Base-by-base conservation (phyloP, 2,888 invertebrate genomes). In the Achlya flavicornis region DNA sequence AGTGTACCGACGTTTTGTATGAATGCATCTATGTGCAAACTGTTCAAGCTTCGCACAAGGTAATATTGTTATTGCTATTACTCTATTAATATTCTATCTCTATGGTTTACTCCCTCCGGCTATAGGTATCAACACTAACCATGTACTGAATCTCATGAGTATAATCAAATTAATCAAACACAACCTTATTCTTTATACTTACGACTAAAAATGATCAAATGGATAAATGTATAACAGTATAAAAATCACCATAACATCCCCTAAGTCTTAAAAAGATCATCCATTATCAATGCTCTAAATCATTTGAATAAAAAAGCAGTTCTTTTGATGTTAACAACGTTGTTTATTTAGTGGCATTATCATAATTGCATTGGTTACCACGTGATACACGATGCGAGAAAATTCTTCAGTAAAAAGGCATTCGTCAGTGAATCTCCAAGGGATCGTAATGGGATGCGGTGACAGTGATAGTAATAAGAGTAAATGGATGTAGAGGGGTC, bases 381-480 rank as follows among this genome's bases (percentile, higher is more conserved):
- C 57, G 62, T 57, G 62, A 61, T 64, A 63, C 60, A 62, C 64
- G 67, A 63, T 58, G 69, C 66, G 43, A 61, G 3, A 38, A 46
- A 35, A 53, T 32, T 58, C 57, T 57, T 38, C 57, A 60, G 48
- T 66, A 68, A 70, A 70, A 65, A 66, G 63, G 69, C 71, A 75
- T 73, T 75, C 72, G 72, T 72, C 72, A 67, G 74, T 61, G 69
- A 76, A 79, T 80, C 79, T 77, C 78, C 74, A 71, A 78, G 80
- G 81, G 74, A 77, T 79, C 71, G 76, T 80, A 85, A 84, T 80
- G 80, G 78, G 78, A 79, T 82, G 75, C 73, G 79, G 84, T 83
- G 85, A 83, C 85, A 80, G 80, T 83, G 80, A 84, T 81, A 81
- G 84, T 79, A 81, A 83, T 84, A 86, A 84, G 72, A 80, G 76